Base-by-base conservation (phyloP, 2,797 vertebrate genomes). In the Sebastes steindachneri region DNA sequence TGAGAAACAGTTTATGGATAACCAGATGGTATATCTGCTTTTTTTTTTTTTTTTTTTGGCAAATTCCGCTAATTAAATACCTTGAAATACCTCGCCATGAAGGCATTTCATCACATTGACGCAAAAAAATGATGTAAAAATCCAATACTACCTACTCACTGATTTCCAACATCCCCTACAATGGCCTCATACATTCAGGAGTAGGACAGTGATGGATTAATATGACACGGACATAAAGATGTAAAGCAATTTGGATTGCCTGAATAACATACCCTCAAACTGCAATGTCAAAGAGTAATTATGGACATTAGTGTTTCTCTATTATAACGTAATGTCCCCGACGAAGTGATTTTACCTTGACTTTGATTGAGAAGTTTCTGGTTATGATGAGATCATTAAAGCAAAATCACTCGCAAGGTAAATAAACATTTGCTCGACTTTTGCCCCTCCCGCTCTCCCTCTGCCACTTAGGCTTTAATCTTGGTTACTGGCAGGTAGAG, bases 391-490 rank as follows among this genome's bases (percentile, higher is more conserved):
- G 79, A 87, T 82, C 58, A 67, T 90, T 74, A 57, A 81, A 85
- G 65, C 9, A 33, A 73, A 87, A 86, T 81, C 48, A 35, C 55
- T 19, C 0, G 54, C 4, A 12, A 68, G 67, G 80, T 86, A 80
- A 87, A 90, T 85, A 86, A 92, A 89, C 79, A 90, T 86, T 90
- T 75, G 80, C 83, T 83, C 12, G 66, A 80, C 83, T 89, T 86
- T 71, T 89, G 69, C 80, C 78, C 67, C 10, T 77, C 74, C 75
- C 58, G 73, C 78, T 90, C 88, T 90, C 68, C 79, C 86, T 77
- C 85, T 90, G 89, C 92, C 91, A 91, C 92, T 91, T 90, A 86
- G 91, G 83, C 85, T 95, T 94, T 94, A 93, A 95, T 95, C 93
- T 94, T 31, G 77, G 79, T 89, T 90, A 87, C 89, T 94, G 93